A percentile compares a stretch with the other conserved stretches of the same genome.
These are phyloP conservation scores for Thomomys bottae DNA, from an alignment of 2,113 vertebrate genomes.

Conservation along the genomic window DNA sequence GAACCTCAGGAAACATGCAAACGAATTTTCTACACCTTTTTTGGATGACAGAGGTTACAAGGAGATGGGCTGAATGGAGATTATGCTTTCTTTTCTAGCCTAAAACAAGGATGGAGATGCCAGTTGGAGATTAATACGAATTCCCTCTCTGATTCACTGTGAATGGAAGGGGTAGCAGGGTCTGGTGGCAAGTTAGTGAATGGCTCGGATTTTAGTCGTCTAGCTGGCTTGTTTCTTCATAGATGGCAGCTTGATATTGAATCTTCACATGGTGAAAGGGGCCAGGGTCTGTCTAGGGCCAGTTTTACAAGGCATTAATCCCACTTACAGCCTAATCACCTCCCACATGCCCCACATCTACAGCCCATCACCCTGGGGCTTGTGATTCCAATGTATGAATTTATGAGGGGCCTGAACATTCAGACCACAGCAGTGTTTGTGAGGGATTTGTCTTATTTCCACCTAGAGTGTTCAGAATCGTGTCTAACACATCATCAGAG, in stretches of 20 bases:
- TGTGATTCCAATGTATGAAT: background rate
- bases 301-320: no score
- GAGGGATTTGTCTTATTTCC: background rate
- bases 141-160: background rate
- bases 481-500: background rate
- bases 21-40: background rate
- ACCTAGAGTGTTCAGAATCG: background rate
- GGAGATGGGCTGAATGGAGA: background rate
- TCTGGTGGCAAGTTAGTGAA: slow-evolving; percentile 10
- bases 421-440: background rate
- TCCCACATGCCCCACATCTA: background rate
- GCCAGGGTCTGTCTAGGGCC: background rate
- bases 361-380: background rate
- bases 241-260: background rate
- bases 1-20: background rate
- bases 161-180: background rate
- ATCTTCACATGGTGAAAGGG: background rate
- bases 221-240: background rate
- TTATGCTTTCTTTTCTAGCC: background rate
- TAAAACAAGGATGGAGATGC: background rate
- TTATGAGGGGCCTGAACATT: background rate
- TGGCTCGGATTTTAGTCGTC: slow-evolving; percentile 1
- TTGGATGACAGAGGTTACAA: background rate
- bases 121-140: background rate
- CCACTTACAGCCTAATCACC: no score